Evolutionary conservation across 2,797 vertebrate species (phyloP).

Genomic region (Zonotrichia albicollis): DNA sequence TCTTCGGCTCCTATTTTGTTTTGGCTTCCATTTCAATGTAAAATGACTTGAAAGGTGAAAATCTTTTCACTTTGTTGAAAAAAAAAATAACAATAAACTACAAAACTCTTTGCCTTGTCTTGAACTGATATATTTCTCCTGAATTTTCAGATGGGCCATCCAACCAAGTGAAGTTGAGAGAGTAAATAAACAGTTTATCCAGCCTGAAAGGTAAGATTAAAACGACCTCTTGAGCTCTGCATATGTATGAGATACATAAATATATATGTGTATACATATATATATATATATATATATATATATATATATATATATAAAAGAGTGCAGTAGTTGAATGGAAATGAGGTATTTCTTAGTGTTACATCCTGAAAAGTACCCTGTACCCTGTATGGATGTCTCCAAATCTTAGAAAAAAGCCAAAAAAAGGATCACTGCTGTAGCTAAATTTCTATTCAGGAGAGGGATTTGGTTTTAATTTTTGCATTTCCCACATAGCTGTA

Average conservation of each 20-base stretch:
- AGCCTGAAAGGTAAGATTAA: background rate
- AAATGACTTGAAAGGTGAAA: background rate
- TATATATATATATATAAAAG: no score
- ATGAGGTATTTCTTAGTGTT: background rate
- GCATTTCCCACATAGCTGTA: background rate
- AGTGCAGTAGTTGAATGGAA: background rate
- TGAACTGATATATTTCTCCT: background rate
- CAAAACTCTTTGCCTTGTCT: background rate
- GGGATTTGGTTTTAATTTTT: background rate
- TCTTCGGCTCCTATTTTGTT: conserved; percentile 28
- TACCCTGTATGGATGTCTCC: background rate
- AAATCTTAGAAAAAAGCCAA: background rate
- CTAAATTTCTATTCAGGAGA: background rate
- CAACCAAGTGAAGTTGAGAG: background rate
- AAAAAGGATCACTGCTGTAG: background rate
- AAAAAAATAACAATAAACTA: no score
- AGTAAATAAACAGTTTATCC: background rate
- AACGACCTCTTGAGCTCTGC: background rate
- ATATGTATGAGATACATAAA: background rate
- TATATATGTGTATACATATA: background rate
- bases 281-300: no score
- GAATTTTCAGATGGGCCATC: background rate
- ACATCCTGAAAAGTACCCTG: background rate
- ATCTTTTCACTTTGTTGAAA: background rate
- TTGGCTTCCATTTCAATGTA: background rate